These are phyloP conservation scores for Amphiprion clarkii DNA, from an alignment of 2,797 vertebrate species.

Conservation along the genomic window DNA sequence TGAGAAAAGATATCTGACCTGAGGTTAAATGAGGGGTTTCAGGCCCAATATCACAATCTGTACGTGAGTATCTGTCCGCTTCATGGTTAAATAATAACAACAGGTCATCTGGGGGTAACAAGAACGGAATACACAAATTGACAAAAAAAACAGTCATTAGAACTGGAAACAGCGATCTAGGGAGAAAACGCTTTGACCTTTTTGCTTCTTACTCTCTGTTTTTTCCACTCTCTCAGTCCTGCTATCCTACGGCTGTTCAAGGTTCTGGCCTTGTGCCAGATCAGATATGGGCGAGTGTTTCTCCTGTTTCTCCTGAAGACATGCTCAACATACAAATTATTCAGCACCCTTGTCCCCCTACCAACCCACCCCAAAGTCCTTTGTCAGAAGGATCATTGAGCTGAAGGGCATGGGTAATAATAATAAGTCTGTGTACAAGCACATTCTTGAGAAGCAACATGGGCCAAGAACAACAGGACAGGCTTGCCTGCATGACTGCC, in stretches of 20 bases:
- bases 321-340: slow-evolving; percentile 70
- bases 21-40: slow-evolving; percentile 39
- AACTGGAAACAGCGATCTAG: slow-evolving; percentile 33
- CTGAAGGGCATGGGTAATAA: slow-evolving; percentile 67
- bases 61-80: slow-evolving; percentile 20
- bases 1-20: slow-evolving; percentile 30
- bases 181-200: slow-evolving; percentile 59
- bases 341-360: slow-evolving; percentile 46
- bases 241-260: slow-evolving; percentile 48
- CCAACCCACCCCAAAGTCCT: slow-evolving; percentile 47
- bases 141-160: slow-evolving; percentile 28
- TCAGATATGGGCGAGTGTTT: slow-evolving; percentile 61
- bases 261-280: slow-evolving; percentile 68
- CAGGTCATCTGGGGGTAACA: slow-evolving; percentile 46
- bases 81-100: slow-evolving; percentile 33
- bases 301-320: slow-evolving; percentile 70
- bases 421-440: slow-evolving; percentile 58
- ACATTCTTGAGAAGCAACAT: slow-evolving; percentile 60
- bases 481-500: slow-evolving; percentile 30
- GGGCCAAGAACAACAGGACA: slow-evolving; percentile 59
- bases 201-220: slow-evolving; percentile 33
- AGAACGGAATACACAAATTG: slow-evolving; percentile 26
- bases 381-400: slow-evolving; percentile 65
- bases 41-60: slow-evolving; percentile 11
- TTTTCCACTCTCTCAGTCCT: slow-evolving; percentile 7